Evolutionary conservation across 2,888 invertebrate species (phyloP).

Genomic region (Mesoligia furuncula): DNA sequence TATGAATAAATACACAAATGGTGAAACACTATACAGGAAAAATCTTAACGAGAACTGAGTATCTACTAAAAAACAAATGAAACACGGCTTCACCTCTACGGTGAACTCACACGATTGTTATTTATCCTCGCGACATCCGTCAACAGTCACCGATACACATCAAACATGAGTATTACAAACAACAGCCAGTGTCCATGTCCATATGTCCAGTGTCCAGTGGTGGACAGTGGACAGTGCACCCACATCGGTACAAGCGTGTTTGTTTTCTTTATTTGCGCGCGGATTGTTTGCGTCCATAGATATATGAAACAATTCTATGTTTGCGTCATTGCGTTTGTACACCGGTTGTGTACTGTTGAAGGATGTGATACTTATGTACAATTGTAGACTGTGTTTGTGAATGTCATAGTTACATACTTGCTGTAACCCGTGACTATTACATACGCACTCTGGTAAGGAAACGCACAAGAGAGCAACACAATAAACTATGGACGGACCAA

Average conservation of each 20-base stretch:
- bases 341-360: not conserved
- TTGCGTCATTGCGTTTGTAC: conserved; percentile 30
- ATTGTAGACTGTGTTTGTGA: not conserved
- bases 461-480: too few relatives aligned
- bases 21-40: not conserved
- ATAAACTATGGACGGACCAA: too few relatives aligned
- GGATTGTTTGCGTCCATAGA: conserved; percentile 34
- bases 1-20: too few relatives aligned
- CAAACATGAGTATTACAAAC: conserved; percentile 36
- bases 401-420: not conserved
- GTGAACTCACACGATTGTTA: conserved; percentile 12
- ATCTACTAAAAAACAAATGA: not conserved
- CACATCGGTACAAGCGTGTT: conserved; percentile 28
- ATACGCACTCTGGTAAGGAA: too few relatives aligned
- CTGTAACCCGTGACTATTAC: not conserved
- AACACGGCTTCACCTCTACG: not conserved
- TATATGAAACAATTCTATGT: too few relatives aligned
- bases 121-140: conserved; percentile 10
- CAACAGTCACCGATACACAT: conserved; percentile 24
- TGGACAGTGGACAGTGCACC: conserved; percentile 16
- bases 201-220: not conserved
- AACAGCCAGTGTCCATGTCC: conserved; percentile 8
- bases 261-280: conserved; percentile 38
- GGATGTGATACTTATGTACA: not conserved
- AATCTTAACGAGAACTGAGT: too few relatives aligned